phyloP scores from a whole-genome alignment of 2,113 vertebrate species.

The Aspidoscelis tigris region DNA sequence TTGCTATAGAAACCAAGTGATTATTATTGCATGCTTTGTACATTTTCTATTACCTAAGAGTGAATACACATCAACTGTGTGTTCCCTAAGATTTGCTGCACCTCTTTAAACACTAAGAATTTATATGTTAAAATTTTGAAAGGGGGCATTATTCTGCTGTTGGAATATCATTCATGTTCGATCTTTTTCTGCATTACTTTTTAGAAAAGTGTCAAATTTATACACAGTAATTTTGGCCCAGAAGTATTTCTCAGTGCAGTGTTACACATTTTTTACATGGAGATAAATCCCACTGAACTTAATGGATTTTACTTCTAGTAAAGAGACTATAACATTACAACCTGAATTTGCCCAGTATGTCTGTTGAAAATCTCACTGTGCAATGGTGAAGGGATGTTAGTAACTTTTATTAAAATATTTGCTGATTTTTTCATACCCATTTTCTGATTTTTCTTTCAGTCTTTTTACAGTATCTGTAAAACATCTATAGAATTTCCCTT shows the following conservation, averaged over 20 bases:
- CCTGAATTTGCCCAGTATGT: slow-evolving; percentile 52
- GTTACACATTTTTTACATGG: not conserved
- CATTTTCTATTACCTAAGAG: slow-evolving; percentile 57
- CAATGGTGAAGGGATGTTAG: slow-evolving; percentile 63
- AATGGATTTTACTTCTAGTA: not conserved
- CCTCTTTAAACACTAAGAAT: slow-evolving; percentile 31
- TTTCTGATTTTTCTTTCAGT: slow-evolving; percentile 40
- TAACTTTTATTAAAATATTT: slow-evolving; percentile 36
- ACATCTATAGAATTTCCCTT: slow-evolving; percentile 45
- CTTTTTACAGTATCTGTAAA: not conserved
- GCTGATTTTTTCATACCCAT: slow-evolving; percentile 21
- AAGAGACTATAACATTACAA: not conserved
- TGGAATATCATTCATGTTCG: slow-evolving; percentile 2
- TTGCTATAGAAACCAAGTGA: slow-evolving; percentile 37
- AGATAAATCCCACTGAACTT: not conserved
- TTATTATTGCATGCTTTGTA: slow-evolving; percentile 59
- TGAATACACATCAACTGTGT: slow-evolving; percentile 14
- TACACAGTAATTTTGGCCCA: slow-evolving; percentile 54
- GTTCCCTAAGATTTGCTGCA: slow-evolving; percentile 31
- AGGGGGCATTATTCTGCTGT: slow-evolving; percentile 39
- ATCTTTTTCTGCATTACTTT: slow-evolving; percentile 33
- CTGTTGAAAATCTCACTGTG: slow-evolving; percentile 57
- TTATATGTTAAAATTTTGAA: slow-evolving; percentile 38
- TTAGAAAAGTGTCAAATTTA: slow-evolving; percentile 24
- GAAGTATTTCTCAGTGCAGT: slow-evolving; percentile 45